A percentile compares a stretch with the other conserved stretches of the same genome.
These are phyloP conservation scores for Vanessa tameamea DNA, from an alignment of 1,140 invertebrate genomes.

Conservation along the genomic window DNA sequence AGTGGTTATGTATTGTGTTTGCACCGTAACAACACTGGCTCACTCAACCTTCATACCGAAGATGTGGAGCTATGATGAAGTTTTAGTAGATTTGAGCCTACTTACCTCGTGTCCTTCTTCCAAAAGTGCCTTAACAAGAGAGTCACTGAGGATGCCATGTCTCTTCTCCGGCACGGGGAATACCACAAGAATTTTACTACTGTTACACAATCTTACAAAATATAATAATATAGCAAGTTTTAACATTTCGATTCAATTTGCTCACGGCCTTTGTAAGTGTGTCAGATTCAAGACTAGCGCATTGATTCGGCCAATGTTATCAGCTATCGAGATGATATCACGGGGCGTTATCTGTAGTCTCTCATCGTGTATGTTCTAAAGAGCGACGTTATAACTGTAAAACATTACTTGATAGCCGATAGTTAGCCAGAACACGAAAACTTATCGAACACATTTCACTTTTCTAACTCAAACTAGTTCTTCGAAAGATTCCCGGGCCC, in stretches of 20 bases:
- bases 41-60: too few relatives aligned
- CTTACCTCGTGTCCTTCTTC: conserved; percentile 52
- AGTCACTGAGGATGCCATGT: conserved; percentile 55
- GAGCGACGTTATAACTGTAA: not conserved
- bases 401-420: too few relatives aligned
- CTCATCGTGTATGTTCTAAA: not conserved
- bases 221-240: conserved; percentile 13
- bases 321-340: conserved; percentile 12
- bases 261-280: not conserved
- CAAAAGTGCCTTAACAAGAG: conserved; percentile 51
- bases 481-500: too few relatives aligned
- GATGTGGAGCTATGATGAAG: too few relatives aligned
- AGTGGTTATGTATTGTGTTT: too few relatives aligned
- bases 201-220: not conserved
- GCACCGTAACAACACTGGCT: too few relatives aligned
- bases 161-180: conserved; percentile 52
- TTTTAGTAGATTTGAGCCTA: too few relatives aligned
- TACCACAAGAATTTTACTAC: conserved; percentile 51
- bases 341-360: not conserved
- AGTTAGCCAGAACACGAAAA: too few relatives aligned
- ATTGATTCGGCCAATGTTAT: not conserved
- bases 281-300: not conserved
- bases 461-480: too few relatives aligned
- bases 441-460: too few relatives aligned
- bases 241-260: not conserved